Conservation (phyloP, 1,140 invertebrate genomes). For the Apocrypta bakeri region DNA sequence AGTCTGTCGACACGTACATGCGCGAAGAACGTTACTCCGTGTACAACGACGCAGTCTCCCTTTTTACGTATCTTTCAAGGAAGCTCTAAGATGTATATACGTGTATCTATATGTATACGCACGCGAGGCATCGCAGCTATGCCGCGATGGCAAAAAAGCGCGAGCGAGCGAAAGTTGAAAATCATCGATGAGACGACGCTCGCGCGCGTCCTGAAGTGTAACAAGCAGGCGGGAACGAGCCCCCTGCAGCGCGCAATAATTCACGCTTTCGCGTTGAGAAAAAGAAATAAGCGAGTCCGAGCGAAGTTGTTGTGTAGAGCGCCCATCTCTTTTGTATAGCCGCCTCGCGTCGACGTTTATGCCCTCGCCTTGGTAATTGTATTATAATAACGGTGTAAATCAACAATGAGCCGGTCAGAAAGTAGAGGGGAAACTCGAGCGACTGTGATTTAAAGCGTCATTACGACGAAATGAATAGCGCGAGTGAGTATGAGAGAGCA, state of each 20-base stretch:
- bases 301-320: not conserved
- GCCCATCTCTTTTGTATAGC: not conserved
- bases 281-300: not conserved
- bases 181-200: not conserved
- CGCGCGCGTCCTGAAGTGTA: not conserved
- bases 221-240: not conserved
- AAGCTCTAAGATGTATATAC: not conserved
- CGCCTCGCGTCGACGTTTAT: not conserved
- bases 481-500: not conserved
- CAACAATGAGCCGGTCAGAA: not conserved
- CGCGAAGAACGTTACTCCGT: not conserved
- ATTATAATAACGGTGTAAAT: conserved; percentile 19
- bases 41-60: not conserved
- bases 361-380: not conserved
- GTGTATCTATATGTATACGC: not conserved
- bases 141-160: not conserved
- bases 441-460: not conserved
- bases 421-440: not conserved
- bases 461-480: not conserved
- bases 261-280: not conserved
- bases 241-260: not conserved
- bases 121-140: not conserved
- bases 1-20: not conserved
- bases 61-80: not conserved
- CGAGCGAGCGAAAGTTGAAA: conserved; percentile 3